phyloP scores from a whole-genome alignment of 2,888 invertebrate genomes.

The Trimorus sp. region DNA sequence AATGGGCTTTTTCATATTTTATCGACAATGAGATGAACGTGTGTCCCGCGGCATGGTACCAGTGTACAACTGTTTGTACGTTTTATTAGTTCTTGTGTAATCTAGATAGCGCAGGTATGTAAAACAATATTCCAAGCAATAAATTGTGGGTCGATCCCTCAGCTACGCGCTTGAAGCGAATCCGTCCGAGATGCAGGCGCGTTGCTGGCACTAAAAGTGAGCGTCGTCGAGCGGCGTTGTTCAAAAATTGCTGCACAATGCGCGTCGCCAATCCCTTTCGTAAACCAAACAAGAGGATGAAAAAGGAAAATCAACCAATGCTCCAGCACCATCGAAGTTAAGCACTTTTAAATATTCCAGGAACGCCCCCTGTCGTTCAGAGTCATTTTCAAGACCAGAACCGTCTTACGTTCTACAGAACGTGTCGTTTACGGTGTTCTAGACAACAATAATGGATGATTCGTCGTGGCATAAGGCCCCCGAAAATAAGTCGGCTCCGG shows the following conservation, averaged over 20 bases:
- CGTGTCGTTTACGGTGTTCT: slow-evolving; percentile 50
- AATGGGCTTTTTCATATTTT: slow-evolving; percentile 28
- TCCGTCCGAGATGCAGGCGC: too few relatives aligned
- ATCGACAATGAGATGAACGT: slow-evolving; percentile 47
- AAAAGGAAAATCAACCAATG: slow-evolving; percentile 58
- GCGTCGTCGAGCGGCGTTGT: slow-evolving; percentile 10
- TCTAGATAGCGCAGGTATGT: slow-evolving; percentile 38
- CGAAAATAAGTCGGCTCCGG: slow-evolving; percentile 25
- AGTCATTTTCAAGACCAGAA: slow-evolving; percentile 57
- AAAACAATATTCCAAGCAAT: slow-evolving; percentile 19
- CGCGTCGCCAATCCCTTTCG: slow-evolving; percentile 36
- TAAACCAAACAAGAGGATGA: slow-evolving; percentile 62
- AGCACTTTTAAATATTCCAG: slow-evolving; percentile 65
- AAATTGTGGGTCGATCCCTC: slow-evolving; percentile 9
- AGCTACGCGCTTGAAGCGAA: background rate
- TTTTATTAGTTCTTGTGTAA: slow-evolving; percentile 44
- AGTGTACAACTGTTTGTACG: slow-evolving; percentile 34
- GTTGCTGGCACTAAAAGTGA: background rate
- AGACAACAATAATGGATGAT: slow-evolving; percentile 59
- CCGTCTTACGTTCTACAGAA: slow-evolving; percentile 48
- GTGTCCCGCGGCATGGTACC: slow-evolving; percentile 30
- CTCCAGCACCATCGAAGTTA: slow-evolving; percentile 58
- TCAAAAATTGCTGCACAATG: slow-evolving; percentile 29
- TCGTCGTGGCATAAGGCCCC: slow-evolving; percentile 29
- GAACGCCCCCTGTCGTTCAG: slow-evolving; percentile 64